phyloP scores from a whole-genome alignment of 2,113 vertebrate genomes.

The Lophius piscatorius region DNA sequence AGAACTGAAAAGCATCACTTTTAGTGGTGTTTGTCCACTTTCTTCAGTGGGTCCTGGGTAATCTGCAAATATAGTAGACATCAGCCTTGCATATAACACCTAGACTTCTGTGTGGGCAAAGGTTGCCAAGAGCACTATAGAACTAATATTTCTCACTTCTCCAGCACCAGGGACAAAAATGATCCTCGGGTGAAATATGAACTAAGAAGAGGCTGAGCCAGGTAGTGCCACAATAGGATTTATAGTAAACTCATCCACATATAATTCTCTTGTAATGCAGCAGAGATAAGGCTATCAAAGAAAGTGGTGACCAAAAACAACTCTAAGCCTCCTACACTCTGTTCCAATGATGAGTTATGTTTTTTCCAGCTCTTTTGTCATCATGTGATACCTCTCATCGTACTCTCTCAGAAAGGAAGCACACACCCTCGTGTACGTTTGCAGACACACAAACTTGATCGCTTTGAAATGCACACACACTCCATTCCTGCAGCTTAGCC shows the following conservation, averaged over 20 bases:
- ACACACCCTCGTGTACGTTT: constrained; percentile 29
- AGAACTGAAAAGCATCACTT: background rate
- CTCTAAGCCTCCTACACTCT: constrained; percentile 21
- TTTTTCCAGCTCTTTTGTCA: constrained; percentile 17
- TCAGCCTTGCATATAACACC: too few relatives aligned
- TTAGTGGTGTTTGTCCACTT: too few relatives aligned
- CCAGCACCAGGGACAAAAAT: constrained; percentile 6
- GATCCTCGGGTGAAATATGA: constrained; percentile 18
- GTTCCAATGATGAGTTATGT: constrained; percentile 19
- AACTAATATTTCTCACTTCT: constrained; percentile 14
- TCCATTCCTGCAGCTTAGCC: constrained; percentile 52
- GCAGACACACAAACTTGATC: constrained; percentile 44
- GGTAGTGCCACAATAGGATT: constrained; percentile 20
- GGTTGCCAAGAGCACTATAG: background rate
- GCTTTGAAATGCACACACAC: constrained; percentile 68
- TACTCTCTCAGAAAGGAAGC: constrained; percentile 23
- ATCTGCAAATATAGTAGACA: too few relatives aligned
- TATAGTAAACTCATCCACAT: constrained; percentile 26
- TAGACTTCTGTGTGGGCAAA: background rate
- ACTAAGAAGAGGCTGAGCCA: background rate
- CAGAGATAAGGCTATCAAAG: constrained; percentile 21
- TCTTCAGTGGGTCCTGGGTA: background rate
- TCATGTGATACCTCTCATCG: constrained; percentile 45
- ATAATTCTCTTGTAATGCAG: constrained; percentile 36
- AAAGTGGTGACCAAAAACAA: constrained; percentile 14